Conservation (phyloP, 2,888 invertebrate genomes). For the Luperina testacea region DNA sequence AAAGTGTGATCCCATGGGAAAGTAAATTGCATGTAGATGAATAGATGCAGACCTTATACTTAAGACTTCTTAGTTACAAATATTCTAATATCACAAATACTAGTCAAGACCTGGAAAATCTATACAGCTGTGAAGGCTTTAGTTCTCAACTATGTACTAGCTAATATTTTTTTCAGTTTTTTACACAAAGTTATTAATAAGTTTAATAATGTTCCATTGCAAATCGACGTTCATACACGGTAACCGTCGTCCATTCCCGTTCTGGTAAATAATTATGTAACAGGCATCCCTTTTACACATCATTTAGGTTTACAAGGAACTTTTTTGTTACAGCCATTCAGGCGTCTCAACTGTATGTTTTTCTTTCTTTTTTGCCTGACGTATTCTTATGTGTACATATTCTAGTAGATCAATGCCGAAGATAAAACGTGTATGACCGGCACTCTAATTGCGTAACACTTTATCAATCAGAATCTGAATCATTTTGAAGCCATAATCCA, state of each 20-base stretch:
- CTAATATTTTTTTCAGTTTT: neutral
- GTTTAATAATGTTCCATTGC: no score
- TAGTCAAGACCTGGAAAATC: neutral
- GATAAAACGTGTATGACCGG: neutral
- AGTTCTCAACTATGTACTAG: neutral
- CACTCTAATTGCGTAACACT: no score
- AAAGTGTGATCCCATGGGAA: neutral
- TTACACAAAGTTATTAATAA: neutral
- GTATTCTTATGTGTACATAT: slow-evolving; percentile 1
- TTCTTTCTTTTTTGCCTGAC: slow-evolving; percentile 24
- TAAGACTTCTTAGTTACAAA: neutral
- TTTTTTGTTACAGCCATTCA: slow-evolving; percentile 14
- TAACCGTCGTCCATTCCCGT: neutral
- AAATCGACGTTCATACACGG: neutral
- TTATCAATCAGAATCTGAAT: no score
- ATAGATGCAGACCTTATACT: neutral
- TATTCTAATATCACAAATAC: neutral
- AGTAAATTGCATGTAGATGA: neutral
- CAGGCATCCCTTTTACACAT: slow-evolving; percentile 6
- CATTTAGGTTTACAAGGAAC: neutral
- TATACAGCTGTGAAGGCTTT: neutral
- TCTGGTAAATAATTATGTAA: neutral
- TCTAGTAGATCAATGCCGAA: neutral
- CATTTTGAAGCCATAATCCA: no score
- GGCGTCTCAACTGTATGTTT: slow-evolving; percentile 10